Evolutionary conservation across 2,113 vertebrate species (phyloP).

Genomic region (Ctenodactylus gundi): DNA sequence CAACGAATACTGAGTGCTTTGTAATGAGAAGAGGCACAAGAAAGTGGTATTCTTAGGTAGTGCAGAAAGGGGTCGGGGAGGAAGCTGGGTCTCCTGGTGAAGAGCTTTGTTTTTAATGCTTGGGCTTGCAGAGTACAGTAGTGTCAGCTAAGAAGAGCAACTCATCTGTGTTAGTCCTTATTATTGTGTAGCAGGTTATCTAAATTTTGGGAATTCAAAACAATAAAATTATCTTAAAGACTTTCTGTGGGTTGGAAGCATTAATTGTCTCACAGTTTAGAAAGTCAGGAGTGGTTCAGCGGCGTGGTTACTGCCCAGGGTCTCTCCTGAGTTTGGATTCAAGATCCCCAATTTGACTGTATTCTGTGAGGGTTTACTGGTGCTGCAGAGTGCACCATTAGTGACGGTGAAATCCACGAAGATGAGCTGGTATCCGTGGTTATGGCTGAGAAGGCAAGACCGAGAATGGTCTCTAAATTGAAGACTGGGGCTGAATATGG

Average conservation of each 20-base stretch:
- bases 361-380: not conserved
- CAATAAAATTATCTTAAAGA: not conserved
- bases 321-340: not conserved
- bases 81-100: not conserved
- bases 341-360: not conserved
- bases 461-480: not conserved
- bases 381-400: not conserved
- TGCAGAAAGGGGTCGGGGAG: not conserved
- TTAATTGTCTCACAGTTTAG: not conserved
- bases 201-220: slow-evolving; percentile 17
- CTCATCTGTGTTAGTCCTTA: not conserved
- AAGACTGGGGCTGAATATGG: not conserved
- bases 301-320: not conserved
- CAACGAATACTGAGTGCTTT: not conserved
- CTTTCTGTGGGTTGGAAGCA: not conserved
- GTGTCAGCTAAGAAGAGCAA: not conserved
- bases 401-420: not conserved
- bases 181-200: not conserved
- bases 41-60: not conserved
- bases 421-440: not conserved
- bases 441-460: not conserved
- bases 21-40: not conserved
- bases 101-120: not conserved
- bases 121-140: not conserved
- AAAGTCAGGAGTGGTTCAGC: not conserved